A percentile compares a stretch with the other conserved stretches of the same genome.
These are phyloP conservation scores for Luperina nickerlii DNA, from an alignment of 2,888 invertebrate genomes.

Conservation along the genomic window DNA sequence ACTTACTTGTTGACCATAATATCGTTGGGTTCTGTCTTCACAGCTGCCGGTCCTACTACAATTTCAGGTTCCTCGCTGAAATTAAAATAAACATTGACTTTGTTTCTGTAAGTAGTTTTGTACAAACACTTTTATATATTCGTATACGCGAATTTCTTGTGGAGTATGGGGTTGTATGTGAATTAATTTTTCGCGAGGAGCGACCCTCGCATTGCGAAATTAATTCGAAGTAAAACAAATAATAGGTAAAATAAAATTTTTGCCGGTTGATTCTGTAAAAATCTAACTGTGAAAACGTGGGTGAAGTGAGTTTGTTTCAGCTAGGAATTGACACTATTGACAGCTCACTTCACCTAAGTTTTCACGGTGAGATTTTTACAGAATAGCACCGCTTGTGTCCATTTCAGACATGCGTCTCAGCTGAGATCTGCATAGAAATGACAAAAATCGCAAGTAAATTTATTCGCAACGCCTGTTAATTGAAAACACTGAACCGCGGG, in stretches of 20 bases:
- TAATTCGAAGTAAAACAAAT: background rate
- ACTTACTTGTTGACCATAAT: constrained; percentile 1
- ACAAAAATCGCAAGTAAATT: background rate
- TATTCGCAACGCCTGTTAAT: background rate
- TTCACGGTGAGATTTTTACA: too few species aligned
- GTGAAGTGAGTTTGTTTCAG: too few species aligned
- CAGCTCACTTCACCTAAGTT: too few species aligned
- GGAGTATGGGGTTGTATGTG: background rate
- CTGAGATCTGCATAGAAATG: background rate
- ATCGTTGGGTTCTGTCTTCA: background rate
- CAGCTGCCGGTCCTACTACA: too few species aligned
- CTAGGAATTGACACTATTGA: too few species aligned
- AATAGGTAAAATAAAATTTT: background rate
- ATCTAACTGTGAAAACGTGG: too few species aligned
- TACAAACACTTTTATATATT: too few species aligned
- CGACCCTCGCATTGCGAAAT: background rate
- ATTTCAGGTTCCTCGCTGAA: constrained; percentile 24
- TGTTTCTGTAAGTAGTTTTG: too few species aligned
- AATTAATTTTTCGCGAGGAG: too few species aligned
- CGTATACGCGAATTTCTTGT: background rate
- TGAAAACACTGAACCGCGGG: background rate
- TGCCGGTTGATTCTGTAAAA: too few species aligned
- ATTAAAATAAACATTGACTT: background rate
- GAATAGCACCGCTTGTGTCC: background rate
- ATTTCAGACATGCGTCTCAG: background rate